Percentiles rank a stretch among this genome's conserved stretches.
These are phyloP conservation scores for Apamea epomidion DNA, from an alignment of 2,888 invertebrate species.

Conservation along the genomic window DNA sequence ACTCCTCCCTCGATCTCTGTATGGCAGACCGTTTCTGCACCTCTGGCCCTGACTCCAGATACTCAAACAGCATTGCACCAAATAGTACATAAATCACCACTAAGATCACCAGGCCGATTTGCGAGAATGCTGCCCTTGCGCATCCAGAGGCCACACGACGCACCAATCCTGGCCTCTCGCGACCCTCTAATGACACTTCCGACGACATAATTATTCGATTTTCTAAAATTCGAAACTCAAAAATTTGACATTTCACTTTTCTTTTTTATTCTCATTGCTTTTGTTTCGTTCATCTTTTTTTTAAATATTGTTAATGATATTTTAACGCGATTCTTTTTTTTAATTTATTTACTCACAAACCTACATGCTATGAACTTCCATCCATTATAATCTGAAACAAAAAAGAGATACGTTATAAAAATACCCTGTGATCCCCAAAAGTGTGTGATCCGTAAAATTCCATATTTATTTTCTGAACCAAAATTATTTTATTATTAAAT, in stretches of 20 bases:
- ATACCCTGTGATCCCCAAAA: not conserved
- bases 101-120: slow-evolving; percentile 93
- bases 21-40: slow-evolving; percentile 92
- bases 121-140: slow-evolving; percentile 92
- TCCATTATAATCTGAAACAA: slow-evolving; percentile 66
- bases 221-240: slow-evolving; percentile 54
- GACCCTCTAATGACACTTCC: slow-evolving; percentile 86
- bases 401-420: slow-evolving; percentile 2
- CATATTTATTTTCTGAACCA: slow-evolving; percentile 11
- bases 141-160: slow-evolving; percentile 82
- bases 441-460: not conserved
- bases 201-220: slow-evolving; percentile 81
- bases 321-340: not conserved
- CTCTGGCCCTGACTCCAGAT: slow-evolving; percentile 93
- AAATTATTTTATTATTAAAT: slow-evolving; percentile 23
- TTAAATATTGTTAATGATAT: not conserved
- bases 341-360: slow-evolving; percentile 10
- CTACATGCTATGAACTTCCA: slow-evolving; percentile 51
- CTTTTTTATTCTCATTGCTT: slow-evolving; percentile 62
- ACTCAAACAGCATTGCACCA: slow-evolving; percentile 94
- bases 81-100: slow-evolving; percentile 94
- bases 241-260: slow-evolving; percentile 62
- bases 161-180: slow-evolving; percentile 80
- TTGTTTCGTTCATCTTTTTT: slow-evolving; percentile 46
- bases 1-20: slow-evolving; percentile 92